Evolutionary conservation across 2,113 vertebrate genomes (phyloP).

Genomic region (Petroica traversi): DNA sequence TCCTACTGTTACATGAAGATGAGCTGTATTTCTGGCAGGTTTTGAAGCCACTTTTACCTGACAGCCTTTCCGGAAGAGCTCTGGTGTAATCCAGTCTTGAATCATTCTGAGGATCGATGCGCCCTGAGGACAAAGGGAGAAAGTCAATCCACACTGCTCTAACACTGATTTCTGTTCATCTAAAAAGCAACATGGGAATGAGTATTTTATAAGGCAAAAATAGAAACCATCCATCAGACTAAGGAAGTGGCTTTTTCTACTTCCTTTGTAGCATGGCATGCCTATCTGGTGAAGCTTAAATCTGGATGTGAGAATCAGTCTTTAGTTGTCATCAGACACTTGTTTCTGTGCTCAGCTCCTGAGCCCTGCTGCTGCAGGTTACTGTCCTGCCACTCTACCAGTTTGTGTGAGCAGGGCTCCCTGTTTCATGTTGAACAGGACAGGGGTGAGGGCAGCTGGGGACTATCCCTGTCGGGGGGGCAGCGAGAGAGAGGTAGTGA

Average conservation of each 20-base stretch:
- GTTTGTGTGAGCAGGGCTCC: not conserved
- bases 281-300: not conserved
- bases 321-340: not conserved
- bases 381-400: too few species aligned
- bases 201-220: not conserved
- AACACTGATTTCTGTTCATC: not conserved
- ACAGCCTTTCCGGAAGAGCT: conserved; percentile 81
- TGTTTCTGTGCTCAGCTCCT: not conserved
- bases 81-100: conserved; percentile 81
- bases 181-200: not conserved
- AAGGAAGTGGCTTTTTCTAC: not conserved
- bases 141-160: not conserved
- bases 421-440: not conserved
- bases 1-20: not conserved
- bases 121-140: conserved; percentile 71
- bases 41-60: conserved; percentile 66
- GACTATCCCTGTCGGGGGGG: not conserved
- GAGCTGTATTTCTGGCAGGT: not conserved
- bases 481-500: not conserved
- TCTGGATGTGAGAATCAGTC: not conserved
- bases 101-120: conserved; percentile 88
- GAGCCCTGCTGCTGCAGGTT: not conserved
- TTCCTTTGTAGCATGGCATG: not conserved
- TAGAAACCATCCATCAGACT: not conserved
- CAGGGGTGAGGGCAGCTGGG: not conserved